Percentiles rank a stretch among this genome's conserved stretches.
These are phyloP conservation scores for Cotesia vestalis DNA, from an alignment of 1,140 invertebrate genomes.

Conservation along the genomic window DNA sequence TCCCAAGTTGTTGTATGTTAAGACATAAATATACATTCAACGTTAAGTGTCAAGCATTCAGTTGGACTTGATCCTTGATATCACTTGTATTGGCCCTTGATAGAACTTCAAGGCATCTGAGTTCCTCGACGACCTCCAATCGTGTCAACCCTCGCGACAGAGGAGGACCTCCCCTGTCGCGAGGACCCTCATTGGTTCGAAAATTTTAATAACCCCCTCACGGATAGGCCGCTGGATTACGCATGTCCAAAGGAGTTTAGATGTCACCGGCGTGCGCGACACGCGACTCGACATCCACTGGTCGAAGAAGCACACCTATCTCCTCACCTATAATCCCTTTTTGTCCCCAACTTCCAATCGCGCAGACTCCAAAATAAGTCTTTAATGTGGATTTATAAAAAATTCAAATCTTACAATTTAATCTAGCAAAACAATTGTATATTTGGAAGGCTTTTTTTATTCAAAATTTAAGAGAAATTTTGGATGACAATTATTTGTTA, in stretches of 20 bases:
- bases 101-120: not conserved
- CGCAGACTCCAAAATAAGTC: not conserved
- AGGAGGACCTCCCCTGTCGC: slow-evolving; percentile 47
- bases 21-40: not conserved
- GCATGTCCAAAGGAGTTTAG: slow-evolving; percentile 56
- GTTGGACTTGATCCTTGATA: too few relatives aligned
- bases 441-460: too few relatives aligned
- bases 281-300: slow-evolving; percentile 49
- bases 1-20: not conserved
- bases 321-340: not conserved
- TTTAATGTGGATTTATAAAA: too few relatives aligned
- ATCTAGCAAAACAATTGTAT: too few relatives aligned
- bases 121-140: not conserved
- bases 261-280: slow-evolving; percentile 58
- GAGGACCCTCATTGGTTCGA: slow-evolving; percentile 60
- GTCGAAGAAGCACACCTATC: slow-evolving; percentile 47
- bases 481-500: too few relatives aligned
- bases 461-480: too few relatives aligned
- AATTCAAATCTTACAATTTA: too few relatives aligned
- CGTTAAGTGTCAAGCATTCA: too few relatives aligned
- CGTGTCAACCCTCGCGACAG: slow-evolving; percentile 21
- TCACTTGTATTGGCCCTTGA: too few relatives aligned
- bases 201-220: slow-evolving; percentile 64
- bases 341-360: not conserved
- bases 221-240: slow-evolving; percentile 63